Evolutionary conservation across 1,140 invertebrate genomes (phyloP).

Genomic region (Lepidurus apus): DNA sequence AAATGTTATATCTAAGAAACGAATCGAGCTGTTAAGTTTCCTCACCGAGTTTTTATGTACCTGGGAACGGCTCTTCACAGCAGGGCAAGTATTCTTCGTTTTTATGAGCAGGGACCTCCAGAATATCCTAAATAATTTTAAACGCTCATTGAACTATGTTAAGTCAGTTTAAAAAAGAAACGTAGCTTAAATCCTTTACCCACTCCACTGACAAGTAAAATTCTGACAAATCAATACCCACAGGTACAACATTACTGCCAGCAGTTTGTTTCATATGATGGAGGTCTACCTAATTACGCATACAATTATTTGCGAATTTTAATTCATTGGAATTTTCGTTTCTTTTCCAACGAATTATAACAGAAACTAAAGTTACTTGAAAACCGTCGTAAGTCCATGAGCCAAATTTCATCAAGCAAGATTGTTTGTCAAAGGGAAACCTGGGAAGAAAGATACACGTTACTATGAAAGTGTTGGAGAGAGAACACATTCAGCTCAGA

Average conservation of each 20-base stretch:
- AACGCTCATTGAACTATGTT: background rate
- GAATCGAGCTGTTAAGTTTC: background rate
- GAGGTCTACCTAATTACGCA: slow-evolving; percentile 63
- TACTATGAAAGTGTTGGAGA: slow-evolving; percentile 50
- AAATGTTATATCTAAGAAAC: slow-evolving; percentile 66
- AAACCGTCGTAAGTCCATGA: slow-evolving; percentile 91
- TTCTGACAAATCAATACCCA: slow-evolving; percentile 82
- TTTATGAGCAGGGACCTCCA: slow-evolving; percentile 75
- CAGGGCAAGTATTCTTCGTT: slow-evolving; percentile 67
- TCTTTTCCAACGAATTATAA: too few relatives aligned
- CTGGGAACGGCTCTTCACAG: slow-evolving; percentile 67
- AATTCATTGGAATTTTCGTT: background rate
- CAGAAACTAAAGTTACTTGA: slow-evolving; percentile 54
- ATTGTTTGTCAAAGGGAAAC: slow-evolving; percentile 86
- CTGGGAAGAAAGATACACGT: slow-evolving; percentile 43
- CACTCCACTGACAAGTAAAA: slow-evolving; percentile 93
- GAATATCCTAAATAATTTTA: slow-evolving; percentile 53
- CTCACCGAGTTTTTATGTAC: slow-evolving; percentile 25
- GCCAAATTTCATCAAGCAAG: slow-evolving; percentile 91
- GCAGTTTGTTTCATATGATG: slow-evolving; percentile 72
- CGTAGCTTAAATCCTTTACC: slow-evolving; percentile 47
- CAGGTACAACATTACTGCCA: slow-evolving; percentile 68
- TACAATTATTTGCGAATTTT: slow-evolving; percentile 25
- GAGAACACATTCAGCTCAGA: slow-evolving; percentile 46
- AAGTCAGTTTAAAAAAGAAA: too few relatives aligned